These are phyloP conservation scores for Caenorhabditis sinica DNA, from an alignment of 2,888 invertebrate genomes.

Conservation along the genomic window DNA sequence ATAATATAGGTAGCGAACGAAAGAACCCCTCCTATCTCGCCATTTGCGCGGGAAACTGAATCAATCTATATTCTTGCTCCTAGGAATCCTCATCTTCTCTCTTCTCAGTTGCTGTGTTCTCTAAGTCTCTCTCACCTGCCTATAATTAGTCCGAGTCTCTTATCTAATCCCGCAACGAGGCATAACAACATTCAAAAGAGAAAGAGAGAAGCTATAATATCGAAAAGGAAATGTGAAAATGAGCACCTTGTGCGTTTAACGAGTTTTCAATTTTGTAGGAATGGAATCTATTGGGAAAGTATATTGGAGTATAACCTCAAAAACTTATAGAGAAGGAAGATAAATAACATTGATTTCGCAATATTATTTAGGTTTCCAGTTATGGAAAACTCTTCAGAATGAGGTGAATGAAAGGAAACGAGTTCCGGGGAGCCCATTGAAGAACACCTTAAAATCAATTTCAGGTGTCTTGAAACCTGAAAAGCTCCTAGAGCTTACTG, in stretches of 20 bases:
- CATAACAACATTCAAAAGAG: conserved; percentile 6
- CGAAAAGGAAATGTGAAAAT: not conserved
- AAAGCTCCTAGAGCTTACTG: no score
- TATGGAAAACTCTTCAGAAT: no score
- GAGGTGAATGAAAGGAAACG: no score
- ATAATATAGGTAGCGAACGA: not conserved
- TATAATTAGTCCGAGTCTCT: conserved; percentile 31
- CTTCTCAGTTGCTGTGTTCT: not conserved
- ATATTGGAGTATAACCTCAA: no score
- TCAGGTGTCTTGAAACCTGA: no score
- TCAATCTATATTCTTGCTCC: conserved; percentile 3
- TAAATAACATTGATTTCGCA: no score
- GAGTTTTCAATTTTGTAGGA: not conserved
- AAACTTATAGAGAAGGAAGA: no score
- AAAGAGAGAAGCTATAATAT: not conserved
- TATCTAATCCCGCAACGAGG: conserved; percentile 22
- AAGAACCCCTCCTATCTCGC: no score
- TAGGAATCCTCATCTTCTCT: not conserved
- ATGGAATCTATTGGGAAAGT: no score
- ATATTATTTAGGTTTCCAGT: no score
- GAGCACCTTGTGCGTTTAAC: not conserved
- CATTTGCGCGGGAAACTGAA: not conserved
- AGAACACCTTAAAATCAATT: no score
- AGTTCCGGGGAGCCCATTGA: no score
- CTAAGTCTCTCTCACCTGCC: conserved; percentile 1